Evolutionary conservation across 2,113 vertebrate genomes (phyloP).

Genomic region (Montifringilla adamsi): DNA sequence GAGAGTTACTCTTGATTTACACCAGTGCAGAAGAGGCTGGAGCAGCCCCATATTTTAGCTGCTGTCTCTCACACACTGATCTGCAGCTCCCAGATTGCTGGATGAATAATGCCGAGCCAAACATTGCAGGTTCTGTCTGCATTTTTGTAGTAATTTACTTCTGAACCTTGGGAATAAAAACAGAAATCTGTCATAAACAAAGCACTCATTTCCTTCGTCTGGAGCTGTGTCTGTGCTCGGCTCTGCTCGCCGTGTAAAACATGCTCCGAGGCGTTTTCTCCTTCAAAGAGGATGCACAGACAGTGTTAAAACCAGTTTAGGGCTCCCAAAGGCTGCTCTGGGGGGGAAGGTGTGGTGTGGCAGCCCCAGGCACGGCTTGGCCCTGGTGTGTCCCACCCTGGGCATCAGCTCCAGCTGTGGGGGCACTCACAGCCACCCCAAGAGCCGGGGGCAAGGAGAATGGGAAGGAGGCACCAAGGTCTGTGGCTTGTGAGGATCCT

Average conservation of each 20-base stretch:
- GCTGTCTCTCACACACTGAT: constrained; percentile 1
- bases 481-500: too few relatives aligned
- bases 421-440: not conserved
- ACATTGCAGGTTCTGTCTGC: not conserved
- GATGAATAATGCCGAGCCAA: constrained; percentile 33
- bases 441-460: not conserved
- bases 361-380: not conserved
- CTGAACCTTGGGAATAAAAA: constrained; percentile 50
- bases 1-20: constrained; percentile 52
- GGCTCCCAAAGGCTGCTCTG: not conserved
- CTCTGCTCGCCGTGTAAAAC: not conserved
- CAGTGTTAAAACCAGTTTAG: accelerated
- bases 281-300: not conserved
- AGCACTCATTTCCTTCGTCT: not conserved
- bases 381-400: accelerated
- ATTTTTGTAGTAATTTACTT: constrained; percentile 48
- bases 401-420: not conserved
- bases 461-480: not conserved
- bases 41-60: constrained; percentile 20
- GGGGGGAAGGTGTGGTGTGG: not conserved
- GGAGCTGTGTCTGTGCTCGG: not conserved
- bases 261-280: not conserved
- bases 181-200: constrained; percentile 48
- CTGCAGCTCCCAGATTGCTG: not conserved
- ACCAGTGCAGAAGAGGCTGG: not conserved